phyloP scores from a whole-genome alignment of 2,113 vertebrate genomes.

The Thomomys bottae region DNA sequence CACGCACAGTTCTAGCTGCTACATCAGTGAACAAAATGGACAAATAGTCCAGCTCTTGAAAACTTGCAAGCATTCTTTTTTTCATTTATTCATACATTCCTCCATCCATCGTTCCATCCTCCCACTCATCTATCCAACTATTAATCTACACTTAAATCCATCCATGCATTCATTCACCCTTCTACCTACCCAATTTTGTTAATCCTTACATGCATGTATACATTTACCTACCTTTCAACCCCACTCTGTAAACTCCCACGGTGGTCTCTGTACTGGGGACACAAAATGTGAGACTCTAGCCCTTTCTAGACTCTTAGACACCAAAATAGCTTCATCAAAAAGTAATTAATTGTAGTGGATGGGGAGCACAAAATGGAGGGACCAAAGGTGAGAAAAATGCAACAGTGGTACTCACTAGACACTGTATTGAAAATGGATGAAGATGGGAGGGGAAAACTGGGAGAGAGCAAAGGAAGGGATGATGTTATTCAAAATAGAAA shows the following conservation, averaged over 20 bases:
- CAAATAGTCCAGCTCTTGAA: slow-evolving; percentile 3
- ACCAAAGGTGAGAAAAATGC: too few relatives aligned
- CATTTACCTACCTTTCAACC: not conserved
- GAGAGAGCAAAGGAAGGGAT: too few relatives aligned
- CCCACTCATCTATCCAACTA: not conserved
- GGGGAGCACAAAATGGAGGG: too few relatives aligned
- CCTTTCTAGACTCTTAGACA: not conserved
- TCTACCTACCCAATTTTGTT: not conserved
- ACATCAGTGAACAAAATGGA: slow-evolving; percentile 8
- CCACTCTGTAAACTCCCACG: not conserved
- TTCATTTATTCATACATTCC: not conserved
- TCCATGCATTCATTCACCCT: not conserved
- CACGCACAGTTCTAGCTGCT: not conserved
- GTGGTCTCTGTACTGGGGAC: not conserved
- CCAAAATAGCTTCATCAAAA: not conserved
- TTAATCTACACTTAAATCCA: not conserved
- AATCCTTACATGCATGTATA: not conserved
- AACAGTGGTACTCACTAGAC: too few relatives aligned
- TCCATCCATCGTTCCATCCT: not conserved
- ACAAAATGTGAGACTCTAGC: not conserved
- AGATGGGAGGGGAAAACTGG: too few relatives aligned
- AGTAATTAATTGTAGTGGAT: not conserved
- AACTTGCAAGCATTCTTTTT: not conserved
- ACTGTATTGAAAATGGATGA: too few relatives aligned
- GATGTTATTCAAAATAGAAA: too few relatives aligned